Conservation (phyloP, 2,113 vertebrate genomes). For the Barnardius zonarius region DNA sequence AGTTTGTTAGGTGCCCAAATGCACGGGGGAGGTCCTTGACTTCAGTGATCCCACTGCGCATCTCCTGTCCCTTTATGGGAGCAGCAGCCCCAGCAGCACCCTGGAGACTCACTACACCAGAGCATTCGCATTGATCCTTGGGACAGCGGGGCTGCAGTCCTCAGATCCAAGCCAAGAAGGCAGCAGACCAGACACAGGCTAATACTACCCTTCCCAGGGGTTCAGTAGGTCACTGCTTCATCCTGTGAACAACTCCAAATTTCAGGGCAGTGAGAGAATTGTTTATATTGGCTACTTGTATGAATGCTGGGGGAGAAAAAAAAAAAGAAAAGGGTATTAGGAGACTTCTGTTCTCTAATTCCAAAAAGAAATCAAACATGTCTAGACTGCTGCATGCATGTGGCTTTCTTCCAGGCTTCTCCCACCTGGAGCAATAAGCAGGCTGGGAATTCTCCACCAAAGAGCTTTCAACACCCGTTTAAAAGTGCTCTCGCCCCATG, state of each 20-base stretch:
- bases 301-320: not conserved
- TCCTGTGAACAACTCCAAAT: constrained; percentile 49
- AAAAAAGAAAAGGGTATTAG: constrained; percentile 9
- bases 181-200: constrained; percentile 35
- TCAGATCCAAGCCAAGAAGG: not conserved
- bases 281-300: constrained; percentile 66
- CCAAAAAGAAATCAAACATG: constrained; percentile 58
- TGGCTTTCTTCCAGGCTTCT: constrained; percentile 67
- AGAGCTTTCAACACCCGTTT: constrained; percentile 42
- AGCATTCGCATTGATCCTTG: fast-evolving
- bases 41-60: not conserved
- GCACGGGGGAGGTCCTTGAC: fast-evolving
- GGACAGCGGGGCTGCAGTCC: not conserved
- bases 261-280: constrained; percentile 68
- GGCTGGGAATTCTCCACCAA: constrained; percentile 48
- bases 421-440: constrained; percentile 59
- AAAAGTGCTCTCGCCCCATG: not conserved
- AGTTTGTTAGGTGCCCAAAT: not conserved
- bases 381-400: constrained; percentile 54
- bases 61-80: not conserved
- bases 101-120: fast-evolving
- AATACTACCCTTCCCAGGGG: constrained; percentile 45
- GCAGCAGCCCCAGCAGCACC: not conserved
- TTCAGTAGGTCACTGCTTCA: constrained; percentile 54
- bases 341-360: constrained; percentile 61